A percentile compares a stretch with the other conserved stretches of the same genome.
Conservation (phyloP, 2,888 invertebrate genomes). For the Maniola hyperantus region DNA sequence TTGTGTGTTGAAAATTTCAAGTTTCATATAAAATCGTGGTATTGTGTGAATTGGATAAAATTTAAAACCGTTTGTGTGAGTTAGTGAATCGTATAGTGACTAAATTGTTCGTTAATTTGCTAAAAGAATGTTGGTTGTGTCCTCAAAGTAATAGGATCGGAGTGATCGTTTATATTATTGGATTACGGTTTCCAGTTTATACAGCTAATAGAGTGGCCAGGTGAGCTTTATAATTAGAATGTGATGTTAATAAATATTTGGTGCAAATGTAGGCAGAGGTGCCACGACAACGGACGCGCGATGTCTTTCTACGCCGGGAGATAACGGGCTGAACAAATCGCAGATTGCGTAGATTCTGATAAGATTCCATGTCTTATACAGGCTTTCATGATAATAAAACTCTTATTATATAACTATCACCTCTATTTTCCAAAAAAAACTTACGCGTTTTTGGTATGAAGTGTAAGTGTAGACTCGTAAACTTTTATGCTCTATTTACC, state of each 20-base stretch:
- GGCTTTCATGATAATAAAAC: conserved; percentile 22
- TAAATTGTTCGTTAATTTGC: conserved; percentile 62
- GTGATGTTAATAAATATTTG: conserved; percentile 30
- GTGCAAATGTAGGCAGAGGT: conserved; percentile 38
- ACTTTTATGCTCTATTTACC: conserved; percentile 64
- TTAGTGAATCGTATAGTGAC: conserved; percentile 64
- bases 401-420: conserved; percentile 26
- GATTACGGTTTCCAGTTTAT: conserved; percentile 75
- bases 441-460: not conserved
- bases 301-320: conserved; percentile 57
- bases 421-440: conserved; percentile 12
- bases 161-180: conserved; percentile 74
- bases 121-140: conserved; percentile 76
- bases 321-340: conserved; percentile 75
- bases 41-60: conserved; percentile 57
- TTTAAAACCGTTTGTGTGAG: conserved; percentile 59
- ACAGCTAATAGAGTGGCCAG: conserved; percentile 66
- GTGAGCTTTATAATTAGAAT: conserved; percentile 55
- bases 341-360: conserved; percentile 75
- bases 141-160: conserved; percentile 72
- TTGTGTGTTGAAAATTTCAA: conserved; percentile 68
- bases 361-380: conserved; percentile 54
- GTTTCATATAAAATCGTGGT: conserved; percentile 66
- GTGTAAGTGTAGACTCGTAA: conserved; percentile 37
- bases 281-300: conserved; percentile 67